A percentile compares a stretch with the other conserved stretches of the same genome.
phyloP scores from a whole-genome alignment of 2,113 vertebrate species.

The Festucalex cinctus region DNA sequence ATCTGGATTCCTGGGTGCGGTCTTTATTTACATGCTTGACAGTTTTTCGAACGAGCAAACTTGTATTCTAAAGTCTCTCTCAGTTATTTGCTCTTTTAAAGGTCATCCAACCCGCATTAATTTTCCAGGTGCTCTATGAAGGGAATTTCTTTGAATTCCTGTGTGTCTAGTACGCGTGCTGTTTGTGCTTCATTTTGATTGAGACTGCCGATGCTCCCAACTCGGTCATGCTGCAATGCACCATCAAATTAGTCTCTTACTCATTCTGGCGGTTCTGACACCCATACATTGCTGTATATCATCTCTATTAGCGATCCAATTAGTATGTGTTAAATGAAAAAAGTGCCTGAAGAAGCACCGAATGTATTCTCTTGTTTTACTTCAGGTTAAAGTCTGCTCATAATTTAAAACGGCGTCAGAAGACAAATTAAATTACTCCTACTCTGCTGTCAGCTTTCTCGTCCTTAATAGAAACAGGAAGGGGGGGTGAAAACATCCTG shows the following conservation, averaged over 20 bases:
- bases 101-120: not conserved
- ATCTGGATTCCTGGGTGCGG: constrained; percentile 1
- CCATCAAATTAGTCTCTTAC: not conserved
- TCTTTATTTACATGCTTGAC: not conserved
- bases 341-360: not conserved
- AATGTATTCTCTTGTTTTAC: not conserved
- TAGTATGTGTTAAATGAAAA: not conserved
- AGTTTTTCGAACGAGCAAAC: not conserved
- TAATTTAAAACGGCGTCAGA: not conserved
- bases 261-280: not conserved
- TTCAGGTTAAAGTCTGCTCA: not conserved
- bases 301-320: constrained; percentile 1
- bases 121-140: not conserved
- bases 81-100: not conserved
- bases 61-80: not conserved
- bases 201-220: not conserved
- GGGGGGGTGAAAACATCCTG: constrained; percentile 20
- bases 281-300: not conserved
- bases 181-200: not conserved
- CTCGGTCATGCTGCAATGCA: constrained; percentile 2
- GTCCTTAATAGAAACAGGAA: constrained; percentile 6
- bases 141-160: not conserved
- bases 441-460: not conserved
- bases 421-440: constrained; percentile 5
- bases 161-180: not conserved